Percentiles rank a stretch among this genome's conserved stretches.
These are phyloP conservation scores for Leptinotarsa lineolata DNA, from an alignment of 1,140 invertebrate genomes.

Conservation along the genomic window DNA sequence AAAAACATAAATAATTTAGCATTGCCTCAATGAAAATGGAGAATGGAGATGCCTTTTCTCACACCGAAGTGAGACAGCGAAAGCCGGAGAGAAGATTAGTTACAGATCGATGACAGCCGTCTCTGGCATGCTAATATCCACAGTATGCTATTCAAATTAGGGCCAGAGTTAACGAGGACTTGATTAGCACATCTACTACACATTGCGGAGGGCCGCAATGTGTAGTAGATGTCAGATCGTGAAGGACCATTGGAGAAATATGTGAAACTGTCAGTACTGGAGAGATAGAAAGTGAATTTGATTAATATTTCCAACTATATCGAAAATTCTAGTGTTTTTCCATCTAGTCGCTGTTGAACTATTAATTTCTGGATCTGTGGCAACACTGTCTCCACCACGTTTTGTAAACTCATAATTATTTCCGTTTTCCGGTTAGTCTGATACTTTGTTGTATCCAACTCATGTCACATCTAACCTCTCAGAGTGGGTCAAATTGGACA, in stretches of 20 bases:
- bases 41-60: background rate
- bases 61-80: background rate
- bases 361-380: too few relatives aligned
- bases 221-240: constrained; percentile 3
- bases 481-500: too few relatives aligned
- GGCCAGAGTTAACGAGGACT: constrained; percentile 47
- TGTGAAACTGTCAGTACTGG: background rate
- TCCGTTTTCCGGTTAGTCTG: too few relatives aligned
- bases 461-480: too few relatives aligned
- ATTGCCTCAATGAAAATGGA: too few relatives aligned
- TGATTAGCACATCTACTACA: constrained; percentile 49
- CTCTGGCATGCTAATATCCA: constrained; percentile 47
- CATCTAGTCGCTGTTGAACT: too few relatives aligned
- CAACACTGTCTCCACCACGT: too few relatives aligned
- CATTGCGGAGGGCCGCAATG: constrained; percentile 38
- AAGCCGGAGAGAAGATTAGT: constrained; percentile 24
- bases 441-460: too few relatives aligned
- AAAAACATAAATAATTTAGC: too few relatives aligned
- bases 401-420: too few relatives aligned
- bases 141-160: constrained; percentile 51
- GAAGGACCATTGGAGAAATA: background rate
- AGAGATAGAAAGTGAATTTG: background rate
- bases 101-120: constrained; percentile 42
- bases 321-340: too few relatives aligned
- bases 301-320: too few relatives aligned